Conservation (phyloP, 92 coral and sea anemone genomes). For the Bergia puertoricense region DNA sequence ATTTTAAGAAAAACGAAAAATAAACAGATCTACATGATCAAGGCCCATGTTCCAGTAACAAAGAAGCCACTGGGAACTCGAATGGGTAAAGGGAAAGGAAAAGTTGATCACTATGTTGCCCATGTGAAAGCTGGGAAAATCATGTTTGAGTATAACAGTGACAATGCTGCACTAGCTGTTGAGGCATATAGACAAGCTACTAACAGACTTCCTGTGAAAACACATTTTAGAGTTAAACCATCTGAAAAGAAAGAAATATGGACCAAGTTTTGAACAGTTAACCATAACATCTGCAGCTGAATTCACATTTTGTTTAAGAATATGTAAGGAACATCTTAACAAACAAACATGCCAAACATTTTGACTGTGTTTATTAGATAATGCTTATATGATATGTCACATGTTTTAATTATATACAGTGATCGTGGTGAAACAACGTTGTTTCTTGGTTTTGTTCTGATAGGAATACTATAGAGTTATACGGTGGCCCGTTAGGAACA, state of each 20-base stretch:
- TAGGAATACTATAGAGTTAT: not conserved
- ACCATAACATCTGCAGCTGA: not conserved
- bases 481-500: too few relatives aligned
- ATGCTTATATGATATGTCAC: too few relatives aligned
- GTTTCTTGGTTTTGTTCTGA: not conserved
- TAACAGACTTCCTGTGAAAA: constrained; percentile 83
- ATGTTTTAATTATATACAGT: not conserved
- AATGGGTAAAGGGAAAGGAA: constrained; percentile 99
- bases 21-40: constrained; percentile 82
- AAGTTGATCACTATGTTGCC: constrained; percentile 90
- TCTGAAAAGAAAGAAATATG: constrained; percentile 77
- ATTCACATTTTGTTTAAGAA: not conserved
- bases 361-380: not conserved
- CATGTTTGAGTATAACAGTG: constrained; percentile 92
- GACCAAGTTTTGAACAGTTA: constrained; percentile 78
- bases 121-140: constrained; percentile 92
- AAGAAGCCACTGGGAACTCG: constrained; percentile 95
- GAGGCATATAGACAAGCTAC: constrained; percentile 91
- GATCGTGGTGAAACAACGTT: not conserved
- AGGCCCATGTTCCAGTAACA: constrained; percentile 86
- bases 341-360: not conserved
- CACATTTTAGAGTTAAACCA: constrained; percentile 89
- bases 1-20: constrained; percentile 88
- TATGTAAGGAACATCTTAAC: too few relatives aligned
- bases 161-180: constrained; percentile 82